Percentiles rank a stretch among this genome's conserved stretches.
These are phyloP conservation scores for Girardinus metallicus DNA, from an alignment of 2,797 vertebrate genomes.

Conservation along the genomic window DNA sequence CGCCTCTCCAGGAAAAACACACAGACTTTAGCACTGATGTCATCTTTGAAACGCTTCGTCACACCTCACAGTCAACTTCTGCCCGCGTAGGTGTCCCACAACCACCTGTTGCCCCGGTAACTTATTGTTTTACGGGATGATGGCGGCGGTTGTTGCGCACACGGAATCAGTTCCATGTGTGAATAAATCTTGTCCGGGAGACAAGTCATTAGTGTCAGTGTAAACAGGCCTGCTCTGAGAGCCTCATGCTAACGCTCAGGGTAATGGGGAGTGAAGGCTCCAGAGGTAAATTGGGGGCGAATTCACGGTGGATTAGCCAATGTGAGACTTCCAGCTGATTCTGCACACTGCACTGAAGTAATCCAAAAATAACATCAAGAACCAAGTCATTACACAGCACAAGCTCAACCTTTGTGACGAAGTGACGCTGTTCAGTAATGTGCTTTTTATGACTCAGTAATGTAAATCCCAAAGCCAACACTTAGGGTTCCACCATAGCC, in stretches of 20 bases:
- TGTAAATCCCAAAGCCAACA: background rate
- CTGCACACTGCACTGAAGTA: conserved; percentile 27
- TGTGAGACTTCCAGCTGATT: conserved; percentile 43
- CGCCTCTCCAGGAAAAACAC: conserved; percentile 53
- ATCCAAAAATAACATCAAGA: conserved; percentile 40
- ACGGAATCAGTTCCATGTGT: conserved; percentile 66
- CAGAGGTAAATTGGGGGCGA: conserved; percentile 38
- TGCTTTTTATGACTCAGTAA: background rate
- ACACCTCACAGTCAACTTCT: conserved; percentile 40
- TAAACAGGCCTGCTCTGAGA: conserved; percentile 46
- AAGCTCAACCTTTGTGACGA: background rate
- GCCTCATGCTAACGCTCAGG: conserved; percentile 44
- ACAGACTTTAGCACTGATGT: conserved; percentile 57
- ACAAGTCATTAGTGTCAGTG: conserved; percentile 47
- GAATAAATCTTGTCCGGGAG: conserved; percentile 34
- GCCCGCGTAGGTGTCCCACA: conserved; percentile 28
- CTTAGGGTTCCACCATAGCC: background rate
- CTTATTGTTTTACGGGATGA: conserved; percentile 58
- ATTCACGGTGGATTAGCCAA: conserved; percentile 51
- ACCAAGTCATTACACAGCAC: background rate
- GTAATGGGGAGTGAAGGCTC: conserved; percentile 48
- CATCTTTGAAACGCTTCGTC: conserved; percentile 34
- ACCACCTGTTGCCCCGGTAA: conserved; percentile 53
- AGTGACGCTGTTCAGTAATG: background rate
- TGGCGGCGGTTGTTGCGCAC: conserved; percentile 22